Evolutionary conservation across 2,797 vertebrate species (phyloP), one percentile per base, ranked within the genome.

Genomic region (Scolopax rusticola): DNA sequence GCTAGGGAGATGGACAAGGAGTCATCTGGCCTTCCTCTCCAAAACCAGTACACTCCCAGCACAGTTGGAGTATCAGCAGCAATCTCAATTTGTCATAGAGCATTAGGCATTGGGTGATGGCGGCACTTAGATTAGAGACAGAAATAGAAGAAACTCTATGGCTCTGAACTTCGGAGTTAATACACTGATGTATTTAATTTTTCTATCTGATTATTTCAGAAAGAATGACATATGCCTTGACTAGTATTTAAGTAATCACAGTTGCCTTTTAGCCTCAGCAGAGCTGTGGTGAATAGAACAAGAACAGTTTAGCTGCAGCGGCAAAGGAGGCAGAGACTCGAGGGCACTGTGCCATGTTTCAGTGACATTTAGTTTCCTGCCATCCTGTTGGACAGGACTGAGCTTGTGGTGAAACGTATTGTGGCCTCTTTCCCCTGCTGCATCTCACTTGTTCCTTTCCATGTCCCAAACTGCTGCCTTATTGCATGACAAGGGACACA

Each of bases 261-360:
- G 71, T 57, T 93, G 88, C 74, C 91, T 95, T 84, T 95, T 69
- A 89, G 77, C 78, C 80, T 89, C 83, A n/a, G 63, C 41, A 70
- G 81, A 70, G 59, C 20, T 47, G 79, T 61, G 75, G 70, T 68
- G 86, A 73, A 45, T 27, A 74, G 85, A 71, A 12, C 6, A 80
- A 48, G 64, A 89, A 41, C n/a, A 82, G 70, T 82, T 76, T 77
- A 89, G 64, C 86, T 87, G 2, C 74, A 87, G 76, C 1, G 0
- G 71, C 38, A 33, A 59, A 67, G 77, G 81, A 83, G 90, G 71
- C 90, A 87, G 89, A 79, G 84, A 30, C 28, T 33, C 21, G 74
- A 95, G 70, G 83, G 80, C 80, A 7, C 28, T 47, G 74, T 80
- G 90, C 84, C 60, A 9, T 45, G 53, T 82, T 87, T 60, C 87